Evolutionary conservation across 2,113 vertebrate species (phyloP), one percentile per base, ranked within the genome.

Genomic region (Bolborhynchus lineola): DNA sequence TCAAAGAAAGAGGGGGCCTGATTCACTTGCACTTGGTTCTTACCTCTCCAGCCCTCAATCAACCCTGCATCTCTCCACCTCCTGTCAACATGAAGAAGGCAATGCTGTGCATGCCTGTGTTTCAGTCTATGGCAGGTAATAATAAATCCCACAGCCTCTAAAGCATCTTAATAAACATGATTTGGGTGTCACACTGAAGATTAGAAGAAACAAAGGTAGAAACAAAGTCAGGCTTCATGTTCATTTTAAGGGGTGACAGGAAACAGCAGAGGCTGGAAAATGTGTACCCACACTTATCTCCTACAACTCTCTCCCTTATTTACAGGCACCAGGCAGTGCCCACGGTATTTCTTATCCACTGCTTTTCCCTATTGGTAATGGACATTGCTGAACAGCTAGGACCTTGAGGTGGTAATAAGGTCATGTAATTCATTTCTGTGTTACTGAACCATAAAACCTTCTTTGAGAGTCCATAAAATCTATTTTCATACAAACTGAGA

Each of bases 401-500:
- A 6, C 9, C 23, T 63, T 52, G 19, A 42, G 6, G 4, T 57
- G 5, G 37, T 18, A 18, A 17, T 0, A 5, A 88, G 62, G 71
- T 80, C 55, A 46, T 33, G n/a, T 63, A 80, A 77, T 41, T 60
- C 5, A 65, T 55, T 74, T 96, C 67, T 88, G 57, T 70, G 37
- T 71, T 80, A 89, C 96, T 97, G 75, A 96, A 78, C 18, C 64
- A 72, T 77, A 72, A 81, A 78, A 78, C 21, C 42, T 67, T 59
- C 13, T 62, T 39, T 5, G 5, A 75, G 33, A 55, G 24, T 64
- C 55, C 60, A 44, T 37, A 31, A 77, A 68, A 80, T 24, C 26
- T 81, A 28, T 53, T 82, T 92, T 72, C 39, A 64, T 60, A 42
- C 2, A 49, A 74, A 49, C 50, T 50, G 35, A 91, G 86, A 37